Base-by-base conservation (phyloP, 2,797 vertebrate genomes). In the Telmatherina bonti region DNA sequence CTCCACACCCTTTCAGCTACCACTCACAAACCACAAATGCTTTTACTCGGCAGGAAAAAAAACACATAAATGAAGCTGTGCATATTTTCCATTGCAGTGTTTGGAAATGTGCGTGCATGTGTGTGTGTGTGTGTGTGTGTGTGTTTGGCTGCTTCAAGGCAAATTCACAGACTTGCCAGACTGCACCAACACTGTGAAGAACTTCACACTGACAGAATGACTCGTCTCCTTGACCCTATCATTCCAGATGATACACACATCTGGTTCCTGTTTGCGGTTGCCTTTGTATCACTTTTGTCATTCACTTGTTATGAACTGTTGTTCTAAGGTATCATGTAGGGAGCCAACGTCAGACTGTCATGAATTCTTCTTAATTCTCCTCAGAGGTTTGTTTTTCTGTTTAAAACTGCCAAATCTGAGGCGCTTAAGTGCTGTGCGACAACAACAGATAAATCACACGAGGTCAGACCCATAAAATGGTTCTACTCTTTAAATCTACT, bases 81-180 rank as follows among this genome's bases (percentile, higher is more conserved):
- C 81, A 86, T 89, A 88, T 70, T 90, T 92, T 91, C 90, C 89
- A 60, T 47, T 24, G 81, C 82, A 84, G 60, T 68, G 69, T 78
- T 85, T 84, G 79, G 75, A 82, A 70, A 22, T 41, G 35, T 55
- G 26, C 43, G 69, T n/a, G 3, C 51, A n/a, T n/a, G n/a, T n/a
- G n/a, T 33, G 33, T 33, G 33, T 33, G 31, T 33, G 33, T 33
- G 33, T 38, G 36, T 38, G 35, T 36, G 35, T 36, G 29, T 62
- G 70, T 22, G 3, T 55, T 20, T 54, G 62, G 51, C 54, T 16
- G 62, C 70, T 72, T 82, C 15, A 49, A 69, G 33, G 18, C 67
- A 29, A 67, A 51, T 70, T 78, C 57, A 43, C 60, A 70, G 43
- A 56, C 61, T 76, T 55, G 55, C 62, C 60, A 51, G 33, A 16